Base-by-base conservation (phyloP, 2,888 invertebrate species). In the Megamerina dolium region DNA sequence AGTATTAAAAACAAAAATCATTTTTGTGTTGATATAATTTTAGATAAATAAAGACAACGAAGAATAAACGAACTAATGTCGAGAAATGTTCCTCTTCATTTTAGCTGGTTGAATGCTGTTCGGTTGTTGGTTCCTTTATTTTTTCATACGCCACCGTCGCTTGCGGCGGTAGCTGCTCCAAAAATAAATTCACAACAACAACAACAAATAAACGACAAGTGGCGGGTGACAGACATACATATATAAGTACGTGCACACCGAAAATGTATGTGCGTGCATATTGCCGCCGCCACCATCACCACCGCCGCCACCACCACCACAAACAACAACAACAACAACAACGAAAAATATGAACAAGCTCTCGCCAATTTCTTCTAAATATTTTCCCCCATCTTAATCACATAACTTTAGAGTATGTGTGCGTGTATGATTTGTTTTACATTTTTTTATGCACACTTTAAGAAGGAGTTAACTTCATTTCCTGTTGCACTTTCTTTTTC, bases 81-180 rank as follows among this genome's bases (percentile, higher is more conserved):
- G 39, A 39, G 39, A 36, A 35, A 38, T 43, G 39, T 35, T 44
- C 18, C 13, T 16, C 6, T 20, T 5, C 20, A 30, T 30, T 29
- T 13, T 10, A 3, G 9, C 14, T 31, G 5, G 13, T 30, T n/a
- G n/a, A n/a, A n/a, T n/a, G n/a, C n/a, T n/a, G n/a, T n/a, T n/a
- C n/a, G n/a, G n/a, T n/a, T 30, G 9, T 31, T 31, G 13, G 12
- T 31, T 9, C 14, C 9, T 16, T n/a, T 31, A 10, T 31, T 31
- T 31, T 31, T 14, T 31, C 9, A 5, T 14, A 9, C 14, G 12
- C 9, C 14, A 31, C 12, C 14, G 13, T 20, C 26, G 29, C 21
- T 34, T 37, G 37, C 37, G n/a, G n/a, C n/a, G n/a, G n/a, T n/a
- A n/a, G n/a, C n/a, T 37, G 46, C 46, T 38, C 46, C 46, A 46